Base-by-base conservation (phyloP, 1,140 invertebrate species). In the Cheumatopsyche charites region DNA sequence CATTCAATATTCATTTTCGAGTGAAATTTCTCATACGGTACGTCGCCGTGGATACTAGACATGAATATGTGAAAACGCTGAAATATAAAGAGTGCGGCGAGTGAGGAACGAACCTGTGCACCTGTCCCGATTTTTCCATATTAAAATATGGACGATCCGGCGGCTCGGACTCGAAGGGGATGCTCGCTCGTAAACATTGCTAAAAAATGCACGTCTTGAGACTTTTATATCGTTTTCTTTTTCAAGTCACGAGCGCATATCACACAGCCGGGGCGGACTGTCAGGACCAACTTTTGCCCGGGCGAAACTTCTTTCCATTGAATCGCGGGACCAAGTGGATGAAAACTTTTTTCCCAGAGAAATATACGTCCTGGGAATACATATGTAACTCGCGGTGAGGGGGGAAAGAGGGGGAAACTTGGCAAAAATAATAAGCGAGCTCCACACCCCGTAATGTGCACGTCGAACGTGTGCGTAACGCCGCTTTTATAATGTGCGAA, bases 211-310 rank as follows among this genome's bases (percentile, higher is more conserved):
- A 68, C 66, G 66, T 68, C 47, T 58, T 29, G 19, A 55, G 45
- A 68, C 66, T 52, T 68, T 66, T 66, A 66, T 66, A 66, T 66
- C 63, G 63, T 47, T 66, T 66, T 68, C 66, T 55, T 58, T 63
- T 68, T 55, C 66, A 68, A 55, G 66, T 68, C 66, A 68, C 66
- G 66, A 68, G 66, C 66, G 66, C 66, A 68, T 68, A 68, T 68
- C 66, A 68, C 66, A 55, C 41, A 55, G 63, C 63, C 63, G 63
- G 63, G 19, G 62, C 62, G 29, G 62, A 63, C 62, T 68, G 66
- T 68, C 66, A 55, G 66, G 66, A 68, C 23, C 66, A 68, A 68
- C 23, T 68, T 68, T 68, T 55, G 3, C 29, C 66, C 47, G 1
- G 23, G 25, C 41, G 49, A 68, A 68, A 68, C 47, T 68, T 36